Evolutionary conservation across 2,113 vertebrate species (phyloP).

Genomic region (Beaufortia kweichowensis): DNA sequence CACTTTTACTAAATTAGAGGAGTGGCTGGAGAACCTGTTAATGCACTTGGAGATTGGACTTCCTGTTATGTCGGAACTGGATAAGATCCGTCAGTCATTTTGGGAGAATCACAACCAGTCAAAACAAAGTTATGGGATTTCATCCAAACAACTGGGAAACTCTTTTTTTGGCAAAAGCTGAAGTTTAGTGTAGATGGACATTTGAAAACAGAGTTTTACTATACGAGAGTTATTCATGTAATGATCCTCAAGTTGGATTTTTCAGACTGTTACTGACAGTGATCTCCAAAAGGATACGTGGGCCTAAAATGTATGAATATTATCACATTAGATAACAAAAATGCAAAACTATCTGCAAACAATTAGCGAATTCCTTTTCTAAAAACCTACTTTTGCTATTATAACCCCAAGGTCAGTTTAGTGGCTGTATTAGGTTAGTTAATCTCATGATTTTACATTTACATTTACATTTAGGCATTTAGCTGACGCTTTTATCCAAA

Average conservation of each 20-base stretch:
- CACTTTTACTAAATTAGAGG: constrained; percentile 84
- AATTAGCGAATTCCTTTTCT: too few species aligned
- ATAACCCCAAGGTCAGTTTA: too few species aligned
- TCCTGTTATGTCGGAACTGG: constrained; percentile 84
- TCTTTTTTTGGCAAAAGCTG: neutral
- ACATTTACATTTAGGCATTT: too few species aligned
- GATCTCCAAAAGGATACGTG: too few species aligned
- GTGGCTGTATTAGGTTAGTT: too few species aligned
- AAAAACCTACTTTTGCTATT: too few species aligned
- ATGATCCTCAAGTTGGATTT: neutral
- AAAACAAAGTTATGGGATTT: constrained; percentile 57
- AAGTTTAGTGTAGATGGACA: neutral
- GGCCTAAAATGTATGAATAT: too few species aligned
- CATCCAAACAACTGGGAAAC: constrained; percentile 56
- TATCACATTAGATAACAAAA: too few species aligned
- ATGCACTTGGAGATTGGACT: constrained; percentile 88
- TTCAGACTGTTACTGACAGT: neutral
- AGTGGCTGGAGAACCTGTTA: constrained; percentile 85
- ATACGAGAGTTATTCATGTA: neutral
- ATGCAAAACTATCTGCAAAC: too few species aligned
- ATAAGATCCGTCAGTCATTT: constrained; percentile 81
- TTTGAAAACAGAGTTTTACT: too few species aligned
- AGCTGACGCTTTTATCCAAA: too few species aligned
- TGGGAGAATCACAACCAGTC: constrained; percentile 74
- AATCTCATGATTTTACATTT: too few species aligned